These are phyloP conservation scores for Cyclargus thomasi DNA, from an alignment of 1,140 invertebrate species.

Conservation along the genomic window DNA sequence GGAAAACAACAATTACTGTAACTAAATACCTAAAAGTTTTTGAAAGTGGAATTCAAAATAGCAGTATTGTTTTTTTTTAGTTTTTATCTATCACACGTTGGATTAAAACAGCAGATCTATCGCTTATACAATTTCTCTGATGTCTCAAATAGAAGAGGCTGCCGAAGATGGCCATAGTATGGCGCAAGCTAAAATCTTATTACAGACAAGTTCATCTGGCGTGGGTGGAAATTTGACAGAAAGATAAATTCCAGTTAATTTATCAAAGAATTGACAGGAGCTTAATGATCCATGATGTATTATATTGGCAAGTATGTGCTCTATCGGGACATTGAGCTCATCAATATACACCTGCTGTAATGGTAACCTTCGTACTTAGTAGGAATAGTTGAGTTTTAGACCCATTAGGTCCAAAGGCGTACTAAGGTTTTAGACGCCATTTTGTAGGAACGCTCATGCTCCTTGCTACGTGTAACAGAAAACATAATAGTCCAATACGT, in stretches of 20 bases:
- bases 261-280: constrained; percentile 28
- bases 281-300: constrained; percentile 21
- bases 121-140: neutral
- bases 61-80: too few species aligned
- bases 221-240: constrained; percentile 27
- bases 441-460: too few species aligned
- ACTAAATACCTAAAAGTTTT: too few species aligned
- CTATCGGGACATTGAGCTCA: neutral
- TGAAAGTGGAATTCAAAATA: too few species aligned
- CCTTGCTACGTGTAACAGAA: too few species aligned
- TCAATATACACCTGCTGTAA: neutral
- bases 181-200: constrained; percentile 19
- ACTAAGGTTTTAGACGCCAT: too few species aligned
- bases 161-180: neutral
- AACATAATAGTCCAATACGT: too few species aligned
- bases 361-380: neutral
- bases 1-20: too few species aligned
- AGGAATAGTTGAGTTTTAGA: too few species aligned
- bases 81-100: too few species aligned
- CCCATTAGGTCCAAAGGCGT: too few species aligned
- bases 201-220: constrained; percentile 11
- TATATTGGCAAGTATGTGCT: neutral
- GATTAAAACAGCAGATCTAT: too few species aligned
- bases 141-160: constrained; percentile 1
- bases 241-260: constrained; percentile 27